phyloP scores from a whole-genome alignment of 2,113 vertebrate genomes.

The Tautogolabrus adspersus region DNA sequence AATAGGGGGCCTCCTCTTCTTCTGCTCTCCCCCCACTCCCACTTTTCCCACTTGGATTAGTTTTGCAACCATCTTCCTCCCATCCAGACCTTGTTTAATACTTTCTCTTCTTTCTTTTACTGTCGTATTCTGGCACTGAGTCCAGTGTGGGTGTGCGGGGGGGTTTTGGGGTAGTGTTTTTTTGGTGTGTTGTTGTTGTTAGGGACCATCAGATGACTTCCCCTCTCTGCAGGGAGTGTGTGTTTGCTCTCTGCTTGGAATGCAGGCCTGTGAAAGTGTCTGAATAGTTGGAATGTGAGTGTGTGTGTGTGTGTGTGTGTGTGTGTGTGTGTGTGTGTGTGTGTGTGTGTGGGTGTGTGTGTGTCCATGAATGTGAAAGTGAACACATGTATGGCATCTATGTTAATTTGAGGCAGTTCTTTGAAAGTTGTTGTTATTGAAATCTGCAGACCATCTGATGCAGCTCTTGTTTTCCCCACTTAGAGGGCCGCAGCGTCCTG shows the following conservation, averaged over 20 bases:
- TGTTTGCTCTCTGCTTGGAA: constrained; percentile 76
- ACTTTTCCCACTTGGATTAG: constrained; percentile 65
- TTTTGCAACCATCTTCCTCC: constrained; percentile 50
- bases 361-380: constrained; percentile 38
- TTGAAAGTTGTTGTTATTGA: constrained; percentile 38
- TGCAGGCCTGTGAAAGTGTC: constrained; percentile 70
- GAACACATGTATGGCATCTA: constrained; percentile 50
- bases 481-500: background rate
- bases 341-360: constrained; percentile 43
- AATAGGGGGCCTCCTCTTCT: constrained; percentile 32
- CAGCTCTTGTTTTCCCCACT: constrained; percentile 34
- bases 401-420: constrained; percentile 56
- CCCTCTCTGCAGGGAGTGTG: constrained; percentile 71
- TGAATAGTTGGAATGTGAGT: constrained; percentile 67
- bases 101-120: constrained; percentile 42
- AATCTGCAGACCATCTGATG: constrained; percentile 38
- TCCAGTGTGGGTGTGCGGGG: constrained; percentile 27
- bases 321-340: background rate
- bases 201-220: constrained; percentile 69
- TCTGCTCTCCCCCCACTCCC: constrained; percentile 10
- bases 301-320: constrained; percentile 15
- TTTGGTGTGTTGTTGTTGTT: constrained; percentile 54
- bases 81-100: constrained; percentile 29
- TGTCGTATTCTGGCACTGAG: constrained; percentile 34
- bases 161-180: constrained; percentile 23